Base-by-base conservation (phyloP, 2,888 invertebrate species). In the Lepidocyrtinus sp. region DNA sequence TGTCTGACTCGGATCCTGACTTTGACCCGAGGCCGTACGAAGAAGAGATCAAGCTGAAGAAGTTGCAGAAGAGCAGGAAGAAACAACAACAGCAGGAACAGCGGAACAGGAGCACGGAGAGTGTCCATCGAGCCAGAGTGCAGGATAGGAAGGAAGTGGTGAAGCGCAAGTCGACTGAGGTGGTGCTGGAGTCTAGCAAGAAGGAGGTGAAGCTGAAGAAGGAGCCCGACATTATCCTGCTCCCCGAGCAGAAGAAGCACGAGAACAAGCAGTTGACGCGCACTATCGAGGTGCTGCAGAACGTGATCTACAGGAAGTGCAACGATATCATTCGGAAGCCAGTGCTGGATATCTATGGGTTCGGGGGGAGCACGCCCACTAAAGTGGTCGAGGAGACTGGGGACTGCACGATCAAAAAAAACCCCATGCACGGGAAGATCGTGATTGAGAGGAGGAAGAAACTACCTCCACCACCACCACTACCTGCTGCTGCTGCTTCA, bases 311-410 rank as follows among this genome's bases (percentile, higher is more conserved):
- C 45, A 55, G 74, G 27, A 74, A 74, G 45, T 74, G 74, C 17
- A 74, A 74, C 24, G 74, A 74, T 45, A 67, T 65, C n/a, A 74
- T 74, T 12, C 24, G 74, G 7, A 74, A 74, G 36, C 74, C 74
- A 1, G 74, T 74, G 9, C 61, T 74, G 17, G 74, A 74, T 21
- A 59, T 74, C 12, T 74, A 74, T 25, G 67, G 67, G 36, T 74
- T 74, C 22, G 74, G 74, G 3, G 27, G 50, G 2, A 55, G 64
- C 17, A 27, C 21, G 55, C n/a, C 5, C n/a, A n/a, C n/a, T 24
- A 27, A 21, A n/a, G 63, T 62, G 26, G 71, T 72, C 1, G 73
- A 73, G 55, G 73, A 73, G n/a, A 19, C 62, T 2, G 27, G 22
- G 12, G 67, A 65, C 24, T 74, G 74, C 17, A 74, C 74, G 0